phyloP scores from a whole-genome alignment of 2,113 vertebrate genomes.

The Dunckerocampus dactyliophorus region DNA sequence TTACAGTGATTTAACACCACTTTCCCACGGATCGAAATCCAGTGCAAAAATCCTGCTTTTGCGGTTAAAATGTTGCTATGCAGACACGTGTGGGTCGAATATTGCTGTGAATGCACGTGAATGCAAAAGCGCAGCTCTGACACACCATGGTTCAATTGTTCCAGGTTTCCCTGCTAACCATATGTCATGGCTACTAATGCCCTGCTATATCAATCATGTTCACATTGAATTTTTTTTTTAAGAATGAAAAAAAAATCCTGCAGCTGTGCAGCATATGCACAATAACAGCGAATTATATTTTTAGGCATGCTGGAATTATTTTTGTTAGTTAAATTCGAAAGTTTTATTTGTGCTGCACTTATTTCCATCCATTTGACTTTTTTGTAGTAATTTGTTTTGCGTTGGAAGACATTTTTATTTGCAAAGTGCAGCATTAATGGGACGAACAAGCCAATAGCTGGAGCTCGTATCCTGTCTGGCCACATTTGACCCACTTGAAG shows the following conservation, averaged over 20 bases:
- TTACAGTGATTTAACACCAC: slow-evolving; percentile 53
- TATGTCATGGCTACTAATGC: slow-evolving; percentile 64
- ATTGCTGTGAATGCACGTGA: slow-evolving; percentile 35
- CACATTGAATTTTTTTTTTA: background rate
- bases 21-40: slow-evolving; percentile 50
- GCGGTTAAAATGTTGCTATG: background rate
- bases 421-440: slow-evolving; percentile 32
- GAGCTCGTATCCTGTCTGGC: slow-evolving; percentile 19
- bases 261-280: slow-evolving; percentile 3
- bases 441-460: slow-evolving; percentile 31
- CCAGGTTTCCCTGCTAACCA: slow-evolving; percentile 70
- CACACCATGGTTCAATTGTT: slow-evolving; percentile 70
- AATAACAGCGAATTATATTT: background rate
- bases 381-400: background rate
- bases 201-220: slow-evolving; percentile 53
- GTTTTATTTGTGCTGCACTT: background rate
- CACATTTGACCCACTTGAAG: slow-evolving; percentile 45
- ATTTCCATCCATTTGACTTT: background rate
- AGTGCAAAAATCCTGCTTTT: slow-evolving; percentile 24
- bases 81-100: slow-evolving; percentile 42
- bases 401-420: background rate
- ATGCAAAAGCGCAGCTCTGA: slow-evolving; percentile 49
- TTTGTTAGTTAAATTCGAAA: too few species aligned
- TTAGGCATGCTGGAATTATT: too few species aligned
- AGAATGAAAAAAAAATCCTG: slow-evolving; percentile 5